Conservation (phyloP, 2,888 invertebrate genomes). For the Ophion costatus region DNA sequence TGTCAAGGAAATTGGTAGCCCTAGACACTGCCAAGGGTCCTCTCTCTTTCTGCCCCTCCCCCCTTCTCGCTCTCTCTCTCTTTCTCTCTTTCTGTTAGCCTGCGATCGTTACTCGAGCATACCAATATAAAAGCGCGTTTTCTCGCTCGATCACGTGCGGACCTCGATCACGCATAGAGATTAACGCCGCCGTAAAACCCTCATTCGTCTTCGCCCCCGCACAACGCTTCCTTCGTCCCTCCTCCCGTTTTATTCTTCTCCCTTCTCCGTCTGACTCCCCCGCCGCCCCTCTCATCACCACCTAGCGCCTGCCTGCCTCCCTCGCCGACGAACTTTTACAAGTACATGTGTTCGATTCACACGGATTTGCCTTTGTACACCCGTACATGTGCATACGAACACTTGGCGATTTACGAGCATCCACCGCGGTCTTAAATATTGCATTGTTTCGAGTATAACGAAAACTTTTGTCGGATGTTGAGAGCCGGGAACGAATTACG, state of each 20-base stretch:
- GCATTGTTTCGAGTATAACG: not conserved
- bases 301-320: not conserved
- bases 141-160: constrained; percentile 54
- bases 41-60: not conserved
- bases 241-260: not conserved
- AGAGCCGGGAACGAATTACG: not conserved
- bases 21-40: constrained; percentile 28
- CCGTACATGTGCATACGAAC: not conserved
- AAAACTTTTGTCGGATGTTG: not conserved
- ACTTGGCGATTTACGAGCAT: not conserved
- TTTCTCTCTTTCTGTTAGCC: constrained; percentile 26
- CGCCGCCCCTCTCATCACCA: not conserved
- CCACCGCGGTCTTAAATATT: not conserved
- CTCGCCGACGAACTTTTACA: constrained; percentile 7
- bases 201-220: constrained; percentile 11
- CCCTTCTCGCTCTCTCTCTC: constrained; percentile 6
- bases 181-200: constrained; percentile 37
- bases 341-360: constrained; percentile 15
- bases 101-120: constrained; percentile 62
- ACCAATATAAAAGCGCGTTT: constrained; percentile 43
- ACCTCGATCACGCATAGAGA: constrained; percentile 51
- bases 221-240: not conserved
- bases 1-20: constrained; percentile 24
- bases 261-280: not conserved
- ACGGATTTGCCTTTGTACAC: not conserved